A percentile compares a stretch with the other conserved stretches of the same genome.
phyloP scores from a whole-genome alignment of 2,888 invertebrate genomes.

The Didymodactylos carnosus region DNA sequence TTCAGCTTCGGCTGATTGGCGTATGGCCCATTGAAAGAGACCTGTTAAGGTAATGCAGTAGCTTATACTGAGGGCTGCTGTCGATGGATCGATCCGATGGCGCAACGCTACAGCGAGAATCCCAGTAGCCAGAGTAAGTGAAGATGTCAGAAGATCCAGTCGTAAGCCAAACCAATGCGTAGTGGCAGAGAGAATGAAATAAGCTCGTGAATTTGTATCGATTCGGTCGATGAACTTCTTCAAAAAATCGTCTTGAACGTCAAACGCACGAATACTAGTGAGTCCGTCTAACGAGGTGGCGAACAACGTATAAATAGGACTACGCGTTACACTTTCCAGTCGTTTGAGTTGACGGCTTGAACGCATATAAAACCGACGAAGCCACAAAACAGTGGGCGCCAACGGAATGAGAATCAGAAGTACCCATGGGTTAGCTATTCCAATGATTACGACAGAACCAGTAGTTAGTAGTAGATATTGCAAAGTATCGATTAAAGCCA shows the following conservation, averaged over 20 bases:
- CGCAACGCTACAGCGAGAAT: background rate
- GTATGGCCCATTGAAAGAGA: slow-evolving; percentile 73
- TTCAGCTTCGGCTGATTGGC: slow-evolving; percentile 21
- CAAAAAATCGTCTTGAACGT: slow-evolving; percentile 54
- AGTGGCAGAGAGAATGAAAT: slow-evolving; percentile 67
- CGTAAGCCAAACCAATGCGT: slow-evolving; percentile 81
- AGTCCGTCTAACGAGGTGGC: slow-evolving; percentile 57
- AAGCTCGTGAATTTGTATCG: slow-evolving; percentile 65
- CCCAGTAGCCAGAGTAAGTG: background rate
- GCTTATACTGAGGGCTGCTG: slow-evolving; percentile 22
- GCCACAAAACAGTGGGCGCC: slow-evolving; percentile 50
- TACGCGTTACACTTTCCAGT: slow-evolving; percentile 3
- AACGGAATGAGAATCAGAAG: slow-evolving; percentile 44
- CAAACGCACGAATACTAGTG: slow-evolving; percentile 70
- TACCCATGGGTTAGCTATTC: slow-evolving; percentile 47
- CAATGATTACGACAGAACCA: slow-evolving; percentile 46
- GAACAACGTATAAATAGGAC: background rate
- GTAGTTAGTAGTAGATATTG: slow-evolving; percentile 45
- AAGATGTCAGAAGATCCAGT: slow-evolving; percentile 45
- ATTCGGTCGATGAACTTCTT: slow-evolving; percentile 35
- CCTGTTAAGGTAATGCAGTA: slow-evolving; percentile 44
- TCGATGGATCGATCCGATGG: background rate
- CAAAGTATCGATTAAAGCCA: slow-evolving; percentile 35
- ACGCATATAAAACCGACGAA: slow-evolving; percentile 45
- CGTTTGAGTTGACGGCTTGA: slow-evolving; percentile 5